A percentile compares a stretch with the other conserved stretches of the same genome.
These are phyloP conservation scores for Melinaea menophilus DNA, from an alignment of 2,888 invertebrate species.

Conservation along the genomic window DNA sequence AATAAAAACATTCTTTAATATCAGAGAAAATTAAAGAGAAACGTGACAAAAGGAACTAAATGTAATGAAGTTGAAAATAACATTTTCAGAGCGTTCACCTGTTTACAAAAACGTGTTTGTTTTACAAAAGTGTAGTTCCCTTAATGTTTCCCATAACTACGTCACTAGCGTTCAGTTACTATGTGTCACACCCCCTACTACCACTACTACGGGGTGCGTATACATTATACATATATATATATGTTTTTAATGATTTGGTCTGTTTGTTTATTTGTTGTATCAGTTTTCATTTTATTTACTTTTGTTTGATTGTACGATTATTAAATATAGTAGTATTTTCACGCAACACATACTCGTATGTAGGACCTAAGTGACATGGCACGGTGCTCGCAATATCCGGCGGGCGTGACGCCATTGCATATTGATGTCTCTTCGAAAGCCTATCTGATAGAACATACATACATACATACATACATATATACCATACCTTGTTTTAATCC, in stretches of 20 bases:
- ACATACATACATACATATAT: no score
- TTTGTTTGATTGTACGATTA: background rate
- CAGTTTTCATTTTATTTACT: background rate
- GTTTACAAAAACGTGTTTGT: background rate
- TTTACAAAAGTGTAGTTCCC: background rate
- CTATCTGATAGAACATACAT: slow-evolving; percentile 5
- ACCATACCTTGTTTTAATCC: no score
- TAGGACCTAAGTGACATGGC: slow-evolving; percentile 10
- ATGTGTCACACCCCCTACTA: background rate
- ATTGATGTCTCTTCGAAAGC: slow-evolving; percentile 24
- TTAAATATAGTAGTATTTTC: slow-evolving; percentile 8
- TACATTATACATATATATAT: background rate
- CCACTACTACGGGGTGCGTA: background rate
- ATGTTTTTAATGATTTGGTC: no score
- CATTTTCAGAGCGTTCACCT: background rate
- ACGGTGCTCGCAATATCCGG: slow-evolving; percentile 23
- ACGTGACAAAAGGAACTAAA: no score
- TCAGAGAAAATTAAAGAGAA: no score
- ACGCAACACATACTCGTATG: slow-evolving; percentile 12
- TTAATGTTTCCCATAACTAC: background rate
- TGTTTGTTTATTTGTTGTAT: background rate
- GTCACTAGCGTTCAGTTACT: slow-evolving; percentile 1
- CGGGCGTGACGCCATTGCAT: slow-evolving; percentile 21
- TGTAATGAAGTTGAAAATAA: background rate
- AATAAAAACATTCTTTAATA: no score